A percentile compares a stretch with the other conserved stretches of the same genome.
Evolutionary conservation across 2,888 invertebrate species (phyloP).

Genomic region (Dolichopus griseipennis): DNA sequence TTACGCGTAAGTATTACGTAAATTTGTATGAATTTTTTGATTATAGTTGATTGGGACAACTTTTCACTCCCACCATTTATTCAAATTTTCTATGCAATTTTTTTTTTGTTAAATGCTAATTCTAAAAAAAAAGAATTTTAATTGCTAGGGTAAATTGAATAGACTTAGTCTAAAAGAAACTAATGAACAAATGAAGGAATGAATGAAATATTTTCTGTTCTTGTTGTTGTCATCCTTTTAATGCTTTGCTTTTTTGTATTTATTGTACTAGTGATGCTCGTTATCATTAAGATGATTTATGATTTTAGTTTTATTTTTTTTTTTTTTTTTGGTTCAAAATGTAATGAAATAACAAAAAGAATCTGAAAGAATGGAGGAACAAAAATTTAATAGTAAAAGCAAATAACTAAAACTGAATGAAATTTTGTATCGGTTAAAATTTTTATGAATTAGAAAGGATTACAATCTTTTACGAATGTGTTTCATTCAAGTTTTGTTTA

Average conservation of each 20-base stretch:
- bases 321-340: background rate
- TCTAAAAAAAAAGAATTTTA: slow-evolving; percentile 5
- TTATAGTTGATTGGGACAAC: too few species aligned
- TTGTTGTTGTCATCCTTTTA: too few species aligned
- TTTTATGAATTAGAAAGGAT: background rate
- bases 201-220: too few species aligned
- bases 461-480: background rate
- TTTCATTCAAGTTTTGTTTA: too few species aligned
- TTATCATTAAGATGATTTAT: background rate
- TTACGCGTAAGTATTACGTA: too few species aligned
- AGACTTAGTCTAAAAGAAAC: background rate
- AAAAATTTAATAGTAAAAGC: background rate
- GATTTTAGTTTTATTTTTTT: background rate
- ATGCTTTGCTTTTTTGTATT: background rate
- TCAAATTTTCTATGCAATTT: too few species aligned
- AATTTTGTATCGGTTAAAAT: background rate
- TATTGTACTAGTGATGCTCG: background rate
- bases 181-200: background rate
- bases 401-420: background rate
- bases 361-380: background rate
- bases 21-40: too few species aligned
- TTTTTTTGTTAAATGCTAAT: background rate
- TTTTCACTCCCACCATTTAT: too few species aligned
- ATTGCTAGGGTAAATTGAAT: slow-evolving; percentile 4
- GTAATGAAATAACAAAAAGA: too few species aligned